Base-by-base conservation (phyloP, 2,888 invertebrate genomes). In the Dynastes tityus region DNA sequence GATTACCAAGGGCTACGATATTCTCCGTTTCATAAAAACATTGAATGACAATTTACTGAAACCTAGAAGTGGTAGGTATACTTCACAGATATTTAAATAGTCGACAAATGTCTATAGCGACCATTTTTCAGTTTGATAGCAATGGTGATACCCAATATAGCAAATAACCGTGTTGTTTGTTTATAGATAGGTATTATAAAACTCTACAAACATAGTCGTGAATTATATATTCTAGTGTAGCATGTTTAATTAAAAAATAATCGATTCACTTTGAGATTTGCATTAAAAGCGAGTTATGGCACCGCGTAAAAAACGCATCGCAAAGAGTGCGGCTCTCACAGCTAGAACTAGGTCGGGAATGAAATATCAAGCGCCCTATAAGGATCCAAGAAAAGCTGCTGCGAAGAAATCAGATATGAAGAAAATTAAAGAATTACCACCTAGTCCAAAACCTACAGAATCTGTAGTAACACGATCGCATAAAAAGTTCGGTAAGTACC, bases 401-500 rank as follows among this genome's bases (percentile, higher is more conserved):
- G n/a, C 29, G 22, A 77, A 70, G 49, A 77, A 73, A 32, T 8
- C 11, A 11, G 79, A 79, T 37, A 49, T 49, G 22, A 78, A 70
- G 22, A 76, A 70, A 71, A 61, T 22, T 6, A 58, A 58, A 6
- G 16, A 58, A 16, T 45, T 45, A 45, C 55, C 61, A 37, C 58
- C 58, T 27, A 49, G 11, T 27, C 61, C 67, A 37, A 49, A 58
- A 29, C 58, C 70, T 68, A 5, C 51, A 2, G 75, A 78, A 68
- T 67, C 78, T n/a, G 74, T 75, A 58, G 49, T 76, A 11, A 79
- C 79, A 9, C 37, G 79, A 8, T 76, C 79, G 22, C 91, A 91
- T 84, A 91, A 91, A 83, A 91, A 91, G 84, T 91, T 91, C 84
- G 91, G 91, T 61, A 91, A 91, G 86, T 91, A 91, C 83, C 87